Evolutionary conservation across 2,888 invertebrate species (phyloP).

Genomic region (Cheilosia impressa): DNA sequence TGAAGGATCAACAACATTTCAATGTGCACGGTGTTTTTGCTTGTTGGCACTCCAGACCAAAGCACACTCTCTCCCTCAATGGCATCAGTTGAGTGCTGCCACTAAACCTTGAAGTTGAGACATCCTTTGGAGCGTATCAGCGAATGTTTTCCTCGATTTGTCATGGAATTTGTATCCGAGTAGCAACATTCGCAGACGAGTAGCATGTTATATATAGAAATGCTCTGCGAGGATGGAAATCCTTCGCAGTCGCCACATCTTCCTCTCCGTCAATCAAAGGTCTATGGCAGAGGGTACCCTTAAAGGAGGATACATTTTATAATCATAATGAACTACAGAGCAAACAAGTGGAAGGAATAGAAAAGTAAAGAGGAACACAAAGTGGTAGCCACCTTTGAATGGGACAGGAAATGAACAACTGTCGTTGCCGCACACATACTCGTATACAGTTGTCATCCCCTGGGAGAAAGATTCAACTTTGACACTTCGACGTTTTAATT

Average conservation of each 20-base stretch:
- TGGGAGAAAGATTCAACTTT: conserved; percentile 36
- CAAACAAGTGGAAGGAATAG: conserved; percentile 3
- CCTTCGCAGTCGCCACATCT: conserved; percentile 14
- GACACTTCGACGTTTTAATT: conserved; percentile 68
- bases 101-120: conserved; percentile 55
- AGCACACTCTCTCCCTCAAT: conserved; percentile 43
- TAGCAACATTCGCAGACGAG: conserved; percentile 46
- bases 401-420: conserved; percentile 54
- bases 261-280: conserved; percentile 17
- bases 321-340: conserved; percentile 21
- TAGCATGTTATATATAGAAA: conserved; percentile 8
- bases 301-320: not conserved
- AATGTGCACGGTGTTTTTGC: conserved; percentile 26
- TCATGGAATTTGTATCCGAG: conserved; percentile 48
- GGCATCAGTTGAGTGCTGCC: conserved; percentile 58
- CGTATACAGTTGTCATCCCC: not conserved
- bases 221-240: conserved; percentile 39
- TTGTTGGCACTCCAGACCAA: conserved; percentile 38
- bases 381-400: conserved; percentile 37
- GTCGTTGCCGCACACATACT: conserved; percentile 23
- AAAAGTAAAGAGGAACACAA: conserved; percentile 33
- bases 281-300: not conserved
- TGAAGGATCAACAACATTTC: conserved; percentile 53
- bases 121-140: conserved; percentile 31
- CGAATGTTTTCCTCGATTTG: conserved; percentile 44